A percentile compares a stretch with the other conserved stretches of the same genome.
phyloP scores from a whole-genome alignment of 2,888 invertebrate species.

The Pollenia labialis region DNA sequence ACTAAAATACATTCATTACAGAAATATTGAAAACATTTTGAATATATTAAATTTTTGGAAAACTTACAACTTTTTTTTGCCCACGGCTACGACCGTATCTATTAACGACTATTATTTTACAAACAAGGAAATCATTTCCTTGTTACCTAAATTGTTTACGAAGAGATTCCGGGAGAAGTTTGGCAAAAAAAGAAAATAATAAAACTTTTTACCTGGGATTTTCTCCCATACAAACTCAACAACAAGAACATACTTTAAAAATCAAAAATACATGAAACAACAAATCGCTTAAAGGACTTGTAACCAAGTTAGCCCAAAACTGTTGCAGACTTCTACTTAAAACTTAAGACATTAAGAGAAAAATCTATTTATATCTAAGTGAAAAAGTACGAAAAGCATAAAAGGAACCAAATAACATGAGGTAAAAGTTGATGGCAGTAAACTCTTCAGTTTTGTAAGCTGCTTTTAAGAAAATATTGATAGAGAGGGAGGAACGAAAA shows the following conservation, averaged over 20 bases:
- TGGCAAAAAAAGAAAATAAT: background rate
- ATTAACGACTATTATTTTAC: slow-evolving; percentile 13
- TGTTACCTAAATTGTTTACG: background rate
- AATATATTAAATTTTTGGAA: slow-evolving; percentile 7
- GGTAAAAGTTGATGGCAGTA: slow-evolving; percentile 54
- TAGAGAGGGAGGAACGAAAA: background rate
- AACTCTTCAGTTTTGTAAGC: slow-evolving; percentile 59
- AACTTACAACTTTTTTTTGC: background rate
- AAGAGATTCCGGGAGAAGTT: background rate
- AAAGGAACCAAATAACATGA: slow-evolving; percentile 17
- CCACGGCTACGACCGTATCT: slow-evolving; percentile 1
- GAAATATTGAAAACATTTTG: too few relatives aligned
- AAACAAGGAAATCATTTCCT: slow-evolving; percentile 28
- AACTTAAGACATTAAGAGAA: slow-evolving; percentile 65
- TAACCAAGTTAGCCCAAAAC: slow-evolving; percentile 56
- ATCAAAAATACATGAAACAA: slow-evolving; percentile 4
- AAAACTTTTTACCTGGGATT: background rate
- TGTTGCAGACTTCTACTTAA: slow-evolving; percentile 64
- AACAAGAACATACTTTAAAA: too few relatives aligned
- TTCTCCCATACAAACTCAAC: background rate
- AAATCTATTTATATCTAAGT: slow-evolving; percentile 33
- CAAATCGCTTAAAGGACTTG: slow-evolving; percentile 17
- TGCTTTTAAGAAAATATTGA: background rate
- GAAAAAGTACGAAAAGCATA: slow-evolving; percentile 4
- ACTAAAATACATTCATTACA: too few relatives aligned